Evolutionary conservation across 2,113 vertebrate genomes (phyloP).

Genomic region (Carassius gibelio): DNA sequence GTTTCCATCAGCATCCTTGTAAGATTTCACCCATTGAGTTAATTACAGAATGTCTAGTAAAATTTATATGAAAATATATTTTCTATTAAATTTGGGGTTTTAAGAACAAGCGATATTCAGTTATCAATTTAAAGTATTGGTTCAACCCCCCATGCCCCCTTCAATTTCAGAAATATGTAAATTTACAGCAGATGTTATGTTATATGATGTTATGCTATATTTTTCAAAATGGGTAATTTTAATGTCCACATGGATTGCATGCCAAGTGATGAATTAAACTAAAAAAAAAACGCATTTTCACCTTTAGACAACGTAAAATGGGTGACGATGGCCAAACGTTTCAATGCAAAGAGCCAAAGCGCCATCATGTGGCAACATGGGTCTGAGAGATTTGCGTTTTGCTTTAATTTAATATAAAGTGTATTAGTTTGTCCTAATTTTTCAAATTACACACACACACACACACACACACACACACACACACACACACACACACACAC

Average conservation of each 20-base stretch:
- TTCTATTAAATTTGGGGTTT: background rate
- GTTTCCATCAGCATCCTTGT: background rate
- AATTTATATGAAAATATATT: background rate
- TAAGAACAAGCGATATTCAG: too few species aligned
- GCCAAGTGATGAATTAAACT: background rate
- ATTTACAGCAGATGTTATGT: too few species aligned
- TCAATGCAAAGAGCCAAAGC: background rate
- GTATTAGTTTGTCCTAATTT: background rate
- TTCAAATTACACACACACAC: too few species aligned
- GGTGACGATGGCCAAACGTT: background rate
- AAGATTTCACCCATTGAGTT: background rate
- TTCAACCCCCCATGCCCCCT: too few species aligned
- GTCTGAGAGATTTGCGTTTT: background rate
- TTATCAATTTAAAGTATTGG: too few species aligned
- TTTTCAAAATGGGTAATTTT: too few species aligned
- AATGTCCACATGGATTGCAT: too few species aligned
- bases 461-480: too few species aligned
- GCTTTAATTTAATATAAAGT: background rate
- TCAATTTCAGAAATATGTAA: too few species aligned
- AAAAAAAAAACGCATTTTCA: background rate
- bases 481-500: too few species aligned
- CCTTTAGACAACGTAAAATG: background rate
- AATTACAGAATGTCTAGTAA: background rate
- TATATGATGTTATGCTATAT: too few species aligned
- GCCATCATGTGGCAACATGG: slow-evolving; percentile 17